Evolutionary conservation across 2,797 vertebrate genomes (phyloP).

Genomic region (Vireo griseus): DNA sequence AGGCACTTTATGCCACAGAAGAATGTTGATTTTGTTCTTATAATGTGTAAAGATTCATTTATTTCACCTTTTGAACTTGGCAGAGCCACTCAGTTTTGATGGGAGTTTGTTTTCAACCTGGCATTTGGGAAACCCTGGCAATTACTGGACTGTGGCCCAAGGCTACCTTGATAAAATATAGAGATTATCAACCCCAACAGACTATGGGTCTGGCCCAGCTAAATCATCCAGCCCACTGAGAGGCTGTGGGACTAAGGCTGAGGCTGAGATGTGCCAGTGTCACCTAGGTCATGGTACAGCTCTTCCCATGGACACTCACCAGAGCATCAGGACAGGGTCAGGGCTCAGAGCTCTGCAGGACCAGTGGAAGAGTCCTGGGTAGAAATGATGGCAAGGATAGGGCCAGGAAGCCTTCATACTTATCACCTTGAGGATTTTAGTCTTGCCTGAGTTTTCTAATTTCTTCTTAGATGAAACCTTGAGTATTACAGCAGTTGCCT

Average conservation of each 20-base stretch:
- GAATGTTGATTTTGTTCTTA: constrained; percentile 76
- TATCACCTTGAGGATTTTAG: neutral
- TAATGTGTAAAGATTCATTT: constrained; percentile 81
- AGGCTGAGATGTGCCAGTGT: neutral
- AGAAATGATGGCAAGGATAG: neutral
- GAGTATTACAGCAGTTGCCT: neutral
- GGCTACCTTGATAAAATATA: constrained; percentile 49
- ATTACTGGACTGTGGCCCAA: constrained; percentile 68
- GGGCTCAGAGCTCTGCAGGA: neutral
- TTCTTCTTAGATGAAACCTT: neutral
- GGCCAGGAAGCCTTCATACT: neutral
- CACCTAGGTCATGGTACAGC: neutral
- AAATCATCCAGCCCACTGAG: neutral
- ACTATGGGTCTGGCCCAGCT: neutral
- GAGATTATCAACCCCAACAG: constrained; percentile 24
- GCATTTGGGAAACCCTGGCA: constrained; percentile 67
- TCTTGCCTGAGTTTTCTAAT: neutral
- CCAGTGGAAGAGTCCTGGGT: neutral
- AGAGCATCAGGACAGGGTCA: fast-evolving
- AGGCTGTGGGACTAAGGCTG: neutral
- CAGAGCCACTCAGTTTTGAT: constrained; percentile 67
- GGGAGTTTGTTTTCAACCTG: constrained; percentile 39
- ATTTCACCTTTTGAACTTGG: constrained; percentile 81
- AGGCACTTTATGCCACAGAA: constrained; percentile 77
- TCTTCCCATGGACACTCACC: fast-evolving